Evolutionary conservation across 2,113 vertebrate species (phyloP), one percentile per base, ranked within the genome.

Genomic region (Myrmecobius fasciatus): DNA sequence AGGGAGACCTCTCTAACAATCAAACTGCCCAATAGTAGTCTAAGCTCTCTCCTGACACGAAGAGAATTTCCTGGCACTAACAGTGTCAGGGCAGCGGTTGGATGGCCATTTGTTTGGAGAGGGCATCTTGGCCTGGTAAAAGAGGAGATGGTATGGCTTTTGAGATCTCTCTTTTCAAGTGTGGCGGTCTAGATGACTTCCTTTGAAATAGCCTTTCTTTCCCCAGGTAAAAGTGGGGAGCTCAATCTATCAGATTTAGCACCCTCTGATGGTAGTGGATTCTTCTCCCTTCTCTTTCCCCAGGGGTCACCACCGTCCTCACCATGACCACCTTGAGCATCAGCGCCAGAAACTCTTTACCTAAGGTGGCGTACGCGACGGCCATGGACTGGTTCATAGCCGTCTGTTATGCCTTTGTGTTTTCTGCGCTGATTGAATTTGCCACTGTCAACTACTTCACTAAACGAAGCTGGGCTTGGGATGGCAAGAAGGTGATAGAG

Each of bases 341-440:
- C 99, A 99, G 99, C 98, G 99, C 99, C 97, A 99, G 99, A 98
- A 99, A 99, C 98, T 99, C 99, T 24, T 99, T 99, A 95, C 99
- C 99, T 97, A 99, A 99, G 98, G 99, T 99, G 98, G 99, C 99
- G 91, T 99, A 99, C 12, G 99, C 99, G 98, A 99, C 99, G 36
- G 99, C 99, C 98, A 99, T 99, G 99, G 99, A 99, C 98, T 99
- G 99, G 99, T 99, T 99, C 99, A 99, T 99, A 99, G 99, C 99
- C 14, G 99, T 99, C 98, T 99, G 99, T 99, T 99, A 99, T 96
- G 99, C 99, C 98, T 99, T 99, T 98, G 99, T 99, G 98, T 99
- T 99, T 99, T 99, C 99, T 97, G 99, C 99, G 92, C 99, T 99
- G 98, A 99, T 99, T 92, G 99, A 99, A 97, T 99, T 99, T 97